Base-by-base conservation (phyloP, 2,888 invertebrate species). In the Heliothis peltigera region DNA sequence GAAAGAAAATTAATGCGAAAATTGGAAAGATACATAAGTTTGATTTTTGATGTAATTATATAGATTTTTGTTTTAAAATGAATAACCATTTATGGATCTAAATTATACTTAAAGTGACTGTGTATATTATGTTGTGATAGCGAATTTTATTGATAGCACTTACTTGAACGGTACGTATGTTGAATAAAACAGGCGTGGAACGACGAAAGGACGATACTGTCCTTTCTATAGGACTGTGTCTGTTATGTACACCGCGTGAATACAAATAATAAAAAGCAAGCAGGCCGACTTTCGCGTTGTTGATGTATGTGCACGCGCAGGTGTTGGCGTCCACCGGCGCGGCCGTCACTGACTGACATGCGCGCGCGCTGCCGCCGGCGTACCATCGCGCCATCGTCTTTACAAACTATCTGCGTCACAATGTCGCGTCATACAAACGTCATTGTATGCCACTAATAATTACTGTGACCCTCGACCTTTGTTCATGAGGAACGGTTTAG, bases 271-370 rank as follows among this genome's bases (percentile, higher is more conserved):
- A 66, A 73, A 87, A 82, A 81, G 66, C 80, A 83, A 88, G 84
- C 87, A 84, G 82, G 80, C 84, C 84, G 87, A 92, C 89, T 91
- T 92, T 92, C 92, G 91, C 91, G 92, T 82, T 80, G 79, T 82
- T 70, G 82, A 83, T 83, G 83, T 83, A 75, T 76, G 75, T 80
- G 86, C 87, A 84, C 83, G 86, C 89, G 86, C 88, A 85, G 83
- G 86, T 87, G 87, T 84, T 84, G 87, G 86, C 87, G 87, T 84
- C 85, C 86, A 84, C 82, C 85, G 83, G 83, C 86, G 86, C 84
- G 87, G 83, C 87, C 82, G 84, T 83, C 84, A 84, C 83, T 84
- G 91, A 92, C 89, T 89, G 90, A 86, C 84, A 75, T 62, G 86
- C 84, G 85, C 83, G 75, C 80, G 81, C 82, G 77, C 68, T 62